phyloP scores from a whole-genome alignment of 2,797 vertebrate genomes.

The Gila robusta region DNA sequence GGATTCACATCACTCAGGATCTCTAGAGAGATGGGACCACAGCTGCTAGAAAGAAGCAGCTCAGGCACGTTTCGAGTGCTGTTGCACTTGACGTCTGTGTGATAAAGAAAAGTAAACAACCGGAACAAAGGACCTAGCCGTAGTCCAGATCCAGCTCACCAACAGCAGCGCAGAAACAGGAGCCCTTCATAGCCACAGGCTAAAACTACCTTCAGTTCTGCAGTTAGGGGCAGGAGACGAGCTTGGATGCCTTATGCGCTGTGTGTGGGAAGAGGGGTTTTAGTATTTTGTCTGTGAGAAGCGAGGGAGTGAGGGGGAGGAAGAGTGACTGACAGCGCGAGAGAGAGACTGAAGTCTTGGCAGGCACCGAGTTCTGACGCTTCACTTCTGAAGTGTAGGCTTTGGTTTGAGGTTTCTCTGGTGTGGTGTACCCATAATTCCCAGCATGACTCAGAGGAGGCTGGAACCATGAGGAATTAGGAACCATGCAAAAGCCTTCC shows the following conservation, averaged over 20 bases:
- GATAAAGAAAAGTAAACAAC: slow-evolving; percentile 2
- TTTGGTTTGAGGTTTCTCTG: slow-evolving; percentile 53
- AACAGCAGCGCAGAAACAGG: neutral
- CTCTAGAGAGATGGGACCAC: slow-evolving; percentile 19
- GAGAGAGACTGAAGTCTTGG: slow-evolving; percentile 48
- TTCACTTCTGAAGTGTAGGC: slow-evolving; percentile 7
- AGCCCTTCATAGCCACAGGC: slow-evolving; percentile 26
- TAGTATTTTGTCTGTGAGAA: slow-evolving; percentile 54
- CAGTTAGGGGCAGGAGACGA: slow-evolving; percentile 33
- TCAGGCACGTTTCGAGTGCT: slow-evolving; percentile 2
- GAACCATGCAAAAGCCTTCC: slow-evolving; percentile 66
- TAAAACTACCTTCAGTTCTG: slow-evolving; percentile 15
- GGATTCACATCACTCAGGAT: slow-evolving; percentile 30
- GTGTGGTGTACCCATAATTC: slow-evolving; percentile 48
- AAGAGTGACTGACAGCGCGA: slow-evolving; percentile 58
- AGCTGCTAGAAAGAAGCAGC: slow-evolving; percentile 30
- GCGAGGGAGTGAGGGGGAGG: slow-evolving; percentile 61
- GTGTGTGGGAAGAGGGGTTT: slow-evolving; percentile 55
- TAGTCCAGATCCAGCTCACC: slow-evolving; percentile 13
- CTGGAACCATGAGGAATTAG: slow-evolving; percentile 72
- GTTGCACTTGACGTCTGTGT: neutral
- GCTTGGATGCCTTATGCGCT: slow-evolving; percentile 3
- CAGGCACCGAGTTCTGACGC: slow-evolving; percentile 46
- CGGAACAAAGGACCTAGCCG: neutral
- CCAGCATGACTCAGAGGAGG: slow-evolving; percentile 77